Percentiles rank a stretch among this genome's conserved stretches.
Evolutionary conservation across 2,797 vertebrate genomes (phyloP).

Genomic region (Dicrostonyx torquatus): DNA sequence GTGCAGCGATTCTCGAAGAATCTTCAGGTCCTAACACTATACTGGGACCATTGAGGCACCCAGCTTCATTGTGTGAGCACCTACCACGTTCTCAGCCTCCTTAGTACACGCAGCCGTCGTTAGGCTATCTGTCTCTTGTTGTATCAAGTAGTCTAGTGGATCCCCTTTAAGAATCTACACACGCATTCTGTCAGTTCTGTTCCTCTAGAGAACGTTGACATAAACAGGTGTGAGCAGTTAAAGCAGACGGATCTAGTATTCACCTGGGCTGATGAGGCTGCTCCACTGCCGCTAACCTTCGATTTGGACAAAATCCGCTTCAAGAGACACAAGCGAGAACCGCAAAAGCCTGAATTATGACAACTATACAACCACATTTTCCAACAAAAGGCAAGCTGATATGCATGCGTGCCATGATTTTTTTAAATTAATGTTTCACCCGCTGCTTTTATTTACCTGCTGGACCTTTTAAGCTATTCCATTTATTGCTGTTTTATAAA

Average conservation of each 20-base stretch:
- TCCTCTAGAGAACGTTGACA: neutral
- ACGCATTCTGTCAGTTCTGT: neutral
- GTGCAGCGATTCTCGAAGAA: neutral
- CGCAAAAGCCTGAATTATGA: neutral
- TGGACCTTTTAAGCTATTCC: neutral
- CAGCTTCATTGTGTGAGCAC: neutral
- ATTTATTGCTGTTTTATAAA: constrained; percentile 16
- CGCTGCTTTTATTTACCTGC: neutral
- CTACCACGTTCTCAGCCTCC: neutral
- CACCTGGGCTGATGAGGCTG: neutral
- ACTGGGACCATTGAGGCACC: neutral
- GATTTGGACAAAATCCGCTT: neutral
- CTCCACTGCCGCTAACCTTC: neutral
- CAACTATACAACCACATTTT: neutral
- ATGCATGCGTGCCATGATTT: neutral
- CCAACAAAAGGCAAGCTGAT: neutral
- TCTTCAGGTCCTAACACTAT: neutral
- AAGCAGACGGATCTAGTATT: accelerated
- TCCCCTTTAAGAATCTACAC: neutral
- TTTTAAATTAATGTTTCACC: neutral
- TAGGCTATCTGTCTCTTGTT: neutral
- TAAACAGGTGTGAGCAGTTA: neutral
- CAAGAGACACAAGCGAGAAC: neutral
- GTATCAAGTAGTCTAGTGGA: neutral
- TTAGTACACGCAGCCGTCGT: neutral